These are phyloP conservation scores for Cheilosia variabilis DNA, from an alignment of 2,888 invertebrate genomes.

Conservation along the genomic window DNA sequence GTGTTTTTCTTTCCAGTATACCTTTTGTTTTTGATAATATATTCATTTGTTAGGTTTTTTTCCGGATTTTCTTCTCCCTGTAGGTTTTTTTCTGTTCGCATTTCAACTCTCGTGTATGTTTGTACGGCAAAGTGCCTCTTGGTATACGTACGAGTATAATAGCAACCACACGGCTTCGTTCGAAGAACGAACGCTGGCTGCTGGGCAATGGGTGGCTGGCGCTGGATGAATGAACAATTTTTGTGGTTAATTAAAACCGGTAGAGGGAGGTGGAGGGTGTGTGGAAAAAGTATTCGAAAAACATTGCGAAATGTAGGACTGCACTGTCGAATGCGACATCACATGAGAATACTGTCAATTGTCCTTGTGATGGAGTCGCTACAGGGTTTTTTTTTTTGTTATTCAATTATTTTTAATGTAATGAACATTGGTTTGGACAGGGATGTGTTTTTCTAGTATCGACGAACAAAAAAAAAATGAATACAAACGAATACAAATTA, in stretches of 20 bases:
- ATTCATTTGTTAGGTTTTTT: slow-evolving; percentile 69
- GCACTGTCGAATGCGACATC: slow-evolving; percentile 31
- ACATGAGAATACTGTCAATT: slow-evolving; percentile 42
- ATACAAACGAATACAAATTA: slow-evolving; percentile 4
- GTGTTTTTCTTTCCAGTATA: no score
- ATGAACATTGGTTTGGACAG: slow-evolving; percentile 35
- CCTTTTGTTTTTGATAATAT: slow-evolving; percentile 57
- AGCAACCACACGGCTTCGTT: background rate
- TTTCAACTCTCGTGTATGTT: slow-evolving; percentile 16
- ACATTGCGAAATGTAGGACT: slow-evolving; percentile 28
- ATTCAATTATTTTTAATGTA: slow-evolving; percentile 62
- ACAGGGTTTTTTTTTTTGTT: slow-evolving; percentile 17
- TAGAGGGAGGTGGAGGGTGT: background rate
- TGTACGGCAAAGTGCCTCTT: slow-evolving; percentile 20
- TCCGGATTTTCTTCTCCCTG: slow-evolving; percentile 24
- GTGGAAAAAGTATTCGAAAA: slow-evolving; percentile 47
- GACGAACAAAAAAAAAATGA: background rate
- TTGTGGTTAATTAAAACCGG: slow-evolving; percentile 67
- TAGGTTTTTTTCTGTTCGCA: background rate
- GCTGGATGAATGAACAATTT: slow-evolving; percentile 42
- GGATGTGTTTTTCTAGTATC: slow-evolving; percentile 8
- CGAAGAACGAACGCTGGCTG: background rate
- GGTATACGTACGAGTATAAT: background rate
- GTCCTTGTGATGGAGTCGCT: slow-evolving; percentile 29
- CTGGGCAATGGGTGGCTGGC: background rate